Conservation (phyloP, 2,797 vertebrate genomes). For the Takifugu rubripes region DNA sequence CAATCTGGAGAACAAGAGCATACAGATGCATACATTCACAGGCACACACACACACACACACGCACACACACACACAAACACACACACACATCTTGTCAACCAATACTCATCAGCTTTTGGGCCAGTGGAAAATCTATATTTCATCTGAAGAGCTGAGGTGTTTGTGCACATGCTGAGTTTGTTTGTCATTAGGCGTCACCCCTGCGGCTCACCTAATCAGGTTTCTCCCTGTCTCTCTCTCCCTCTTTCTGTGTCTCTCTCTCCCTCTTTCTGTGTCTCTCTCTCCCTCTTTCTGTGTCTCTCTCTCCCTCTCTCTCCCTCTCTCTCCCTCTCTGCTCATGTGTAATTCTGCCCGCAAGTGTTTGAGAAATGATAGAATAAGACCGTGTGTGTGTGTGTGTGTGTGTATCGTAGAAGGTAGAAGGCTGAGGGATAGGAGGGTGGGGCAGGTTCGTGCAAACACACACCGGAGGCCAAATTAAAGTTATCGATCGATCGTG, state of each 20-base stretch:
- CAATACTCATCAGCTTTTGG: conserved; percentile 68
- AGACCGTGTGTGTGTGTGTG: conserved; percentile 14
- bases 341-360: conserved; percentile 31
- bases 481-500: conserved; percentile 69
- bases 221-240: conserved; percentile 23
- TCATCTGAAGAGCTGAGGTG: conserved; percentile 70
- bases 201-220: conserved; percentile 71
- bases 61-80: conserved; percentile 6
- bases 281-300: no score
- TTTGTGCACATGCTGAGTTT: conserved; percentile 68
- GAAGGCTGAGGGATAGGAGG: conserved; percentile 22
- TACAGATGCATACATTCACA: conserved; percentile 11
- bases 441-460: conserved; percentile 59
- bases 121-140: conserved; percentile 73
- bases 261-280: conserved; percentile 31
- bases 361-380: conserved; percentile 32
- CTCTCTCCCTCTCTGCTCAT: conserved; percentile 27
- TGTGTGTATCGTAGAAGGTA: conserved; percentile 11
- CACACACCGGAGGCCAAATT: conserved; percentile 66
- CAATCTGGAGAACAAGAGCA: conserved; percentile 52
- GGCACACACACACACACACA: conserved; percentile 16
- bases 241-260: conserved; percentile 27
- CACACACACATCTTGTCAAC: conserved; percentile 36
- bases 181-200: conserved; percentile 74
- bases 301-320: conserved; percentile 13